Conservation (phyloP, 2,113 vertebrate genomes). For the Condylura cristata region DNA sequence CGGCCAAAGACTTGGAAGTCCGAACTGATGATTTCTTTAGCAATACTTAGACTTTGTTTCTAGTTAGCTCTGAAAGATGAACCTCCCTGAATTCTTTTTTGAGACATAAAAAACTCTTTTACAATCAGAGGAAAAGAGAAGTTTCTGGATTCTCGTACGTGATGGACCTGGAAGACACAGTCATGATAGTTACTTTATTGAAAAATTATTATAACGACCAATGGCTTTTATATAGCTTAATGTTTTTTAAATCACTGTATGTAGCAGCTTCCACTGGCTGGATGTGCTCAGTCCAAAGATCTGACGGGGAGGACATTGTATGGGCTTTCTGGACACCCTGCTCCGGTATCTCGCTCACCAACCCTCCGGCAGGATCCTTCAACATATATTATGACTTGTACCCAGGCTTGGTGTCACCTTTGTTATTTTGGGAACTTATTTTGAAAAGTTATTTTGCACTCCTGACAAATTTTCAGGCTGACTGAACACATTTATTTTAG, state of each 20-base stretch:
- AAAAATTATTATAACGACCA: slow-evolving; percentile 27
- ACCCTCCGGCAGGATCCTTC: neutral
- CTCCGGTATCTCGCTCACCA: neutral
- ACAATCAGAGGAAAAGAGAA: neutral
- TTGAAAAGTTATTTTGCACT: neutral
- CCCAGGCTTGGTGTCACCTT: neutral
- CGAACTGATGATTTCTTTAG: neutral
- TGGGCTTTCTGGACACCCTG: neutral
- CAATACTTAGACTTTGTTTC: neutral
- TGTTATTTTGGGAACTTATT: neutral
- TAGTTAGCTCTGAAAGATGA: neutral
- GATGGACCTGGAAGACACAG: neutral
- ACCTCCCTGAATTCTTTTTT: slow-evolving; percentile 39
- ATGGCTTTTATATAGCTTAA: neutral
- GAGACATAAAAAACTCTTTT: slow-evolving; percentile 8
- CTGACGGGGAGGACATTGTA: neutral
- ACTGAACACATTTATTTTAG: slow-evolving; percentile 18
- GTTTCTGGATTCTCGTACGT: neutral
- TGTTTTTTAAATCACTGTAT: neutral
- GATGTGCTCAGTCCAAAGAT: neutral
- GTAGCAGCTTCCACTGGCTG: too few relatives aligned
- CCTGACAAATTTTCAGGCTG: slow-evolving; percentile 11
- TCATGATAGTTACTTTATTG: neutral
- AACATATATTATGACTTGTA: neutral
- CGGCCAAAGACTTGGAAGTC: neutral